Evolutionary conservation across 2,113 vertebrate genomes (phyloP), one percentile per base, ranked within the genome.

Genomic region (Aspidoscelis tigris): DNA sequence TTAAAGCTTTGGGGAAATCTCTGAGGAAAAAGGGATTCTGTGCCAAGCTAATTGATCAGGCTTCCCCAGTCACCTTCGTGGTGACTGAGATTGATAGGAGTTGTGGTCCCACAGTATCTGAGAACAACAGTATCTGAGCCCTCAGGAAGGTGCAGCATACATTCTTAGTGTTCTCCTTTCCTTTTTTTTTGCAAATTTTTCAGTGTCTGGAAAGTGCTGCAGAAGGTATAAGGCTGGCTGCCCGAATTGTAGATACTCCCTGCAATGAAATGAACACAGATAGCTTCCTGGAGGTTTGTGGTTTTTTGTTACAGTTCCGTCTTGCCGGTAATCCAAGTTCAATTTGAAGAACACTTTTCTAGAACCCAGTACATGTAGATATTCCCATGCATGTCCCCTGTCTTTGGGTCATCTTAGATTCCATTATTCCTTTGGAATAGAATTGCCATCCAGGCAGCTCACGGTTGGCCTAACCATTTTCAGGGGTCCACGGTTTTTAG

Each of bases 231-330:
- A 96, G 98, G 26, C 92, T 99, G 94, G 98, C 98, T 0, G 99
- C 99, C 70, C 97, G 98, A 16, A 99, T 99, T 4, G 99, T 99
- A 92, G 99, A 99, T 95, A 98, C 97, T 0, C 99, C 99, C 0
- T 99, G 98, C 94, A 99, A 92, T 3, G 98, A 99, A 96, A 99
- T 99, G 99, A 98, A 99, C 90, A 99, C 99, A 0, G 98, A 99
- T 79, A 93, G 86, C 87, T 99, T 99, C 93, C 93, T 99, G 5
- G 97, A 98, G 94, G 99, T 97, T 16, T 7, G 94, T 91, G 47
- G 1, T n/a, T 10, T 77, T 12, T 79, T 84, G n/a, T 6, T 26
- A 64, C 10, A 73, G 7, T 41, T 7, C 44, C 18, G 14, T 50
- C 21, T 39, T 53, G 66, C 24, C 6, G 58, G 58, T 44, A 14